These are phyloP conservation scores for Protodeltote pygarga DNA, from an alignment of 2,888 invertebrate genomes.

Conservation along the genomic window DNA sequence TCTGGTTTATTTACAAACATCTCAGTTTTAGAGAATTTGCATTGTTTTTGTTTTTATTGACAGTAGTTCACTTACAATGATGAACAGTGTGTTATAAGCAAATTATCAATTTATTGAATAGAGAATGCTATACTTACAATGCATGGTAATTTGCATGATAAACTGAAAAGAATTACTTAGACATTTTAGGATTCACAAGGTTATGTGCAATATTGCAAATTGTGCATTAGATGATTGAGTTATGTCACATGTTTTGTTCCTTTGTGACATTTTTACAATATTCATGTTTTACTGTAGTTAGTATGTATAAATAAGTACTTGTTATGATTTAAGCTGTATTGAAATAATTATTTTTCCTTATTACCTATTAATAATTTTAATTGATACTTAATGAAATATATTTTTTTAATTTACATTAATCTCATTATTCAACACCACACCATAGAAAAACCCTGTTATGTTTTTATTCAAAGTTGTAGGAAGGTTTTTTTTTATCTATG, in stretches of 20 bases:
- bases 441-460: slow-evolving; percentile 4
- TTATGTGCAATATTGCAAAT: slow-evolving; percentile 1
- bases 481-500: too few relatives aligned
- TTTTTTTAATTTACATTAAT: slow-evolving; percentile 20
- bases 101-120: not conserved
- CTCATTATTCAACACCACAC: slow-evolving; percentile 21
- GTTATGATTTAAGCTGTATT: slow-evolving; percentile 9
- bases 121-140: not conserved
- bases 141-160: slow-evolving; percentile 11
- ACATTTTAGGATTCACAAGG: not conserved
- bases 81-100: too few relatives aligned
- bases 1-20: slow-evolving; percentile 18
- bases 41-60: slow-evolving; percentile 21
- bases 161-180: not conserved
- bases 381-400: slow-evolving; percentile 27
- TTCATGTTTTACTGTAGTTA: slow-evolving; percentile 4
- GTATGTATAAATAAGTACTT: slow-evolving; percentile 1
- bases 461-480: not conserved
- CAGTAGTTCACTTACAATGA: too few relatives aligned
- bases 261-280: slow-evolving; percentile 1
- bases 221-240: slow-evolving; percentile 8
- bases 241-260: not conserved
- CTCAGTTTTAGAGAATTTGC: not conserved
- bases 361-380: slow-evolving; percentile 5
- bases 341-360: slow-evolving; percentile 5